A percentile compares a stretch with the other conserved stretches of the same genome.
These are phyloP conservation scores for Scatophagus argus DNA, from an alignment of 2,113 vertebrate genomes.

Conservation along the genomic window DNA sequence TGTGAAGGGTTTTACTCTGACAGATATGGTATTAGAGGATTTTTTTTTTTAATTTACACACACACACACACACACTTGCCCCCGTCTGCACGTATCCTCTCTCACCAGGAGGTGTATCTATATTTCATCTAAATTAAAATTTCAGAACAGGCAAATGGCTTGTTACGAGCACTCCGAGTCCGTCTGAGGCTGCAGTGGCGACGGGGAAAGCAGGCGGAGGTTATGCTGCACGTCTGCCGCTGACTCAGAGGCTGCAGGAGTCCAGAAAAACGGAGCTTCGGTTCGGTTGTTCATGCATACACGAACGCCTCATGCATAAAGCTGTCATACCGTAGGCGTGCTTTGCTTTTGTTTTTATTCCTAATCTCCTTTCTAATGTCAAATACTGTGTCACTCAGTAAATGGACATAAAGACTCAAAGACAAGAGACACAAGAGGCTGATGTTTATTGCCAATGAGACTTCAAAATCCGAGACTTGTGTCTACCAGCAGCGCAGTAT, in stretches of 20 bases:
- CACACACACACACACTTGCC: constrained; percentile 23
- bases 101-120: constrained; percentile 51
- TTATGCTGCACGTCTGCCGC: not conserved
- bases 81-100: constrained; percentile 21
- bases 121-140: constrained; percentile 79
- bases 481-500: too few species aligned
- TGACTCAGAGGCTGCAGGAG: not conserved
- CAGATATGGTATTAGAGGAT: constrained; percentile 33
- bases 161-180: constrained; percentile 33
- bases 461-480: too few species aligned
- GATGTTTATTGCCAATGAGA: too few species aligned
- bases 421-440: too few species aligned
- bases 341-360: not conserved
- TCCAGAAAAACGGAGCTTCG: not conserved
- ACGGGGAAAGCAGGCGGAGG: not conserved
- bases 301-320: not conserved
- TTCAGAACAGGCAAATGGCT: constrained; percentile 67
- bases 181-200: constrained; percentile 18
- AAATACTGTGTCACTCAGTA: not conserved
- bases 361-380: not conserved
- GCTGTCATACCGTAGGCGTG: not conserved
- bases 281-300: not conserved
- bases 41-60: constrained; percentile 17
- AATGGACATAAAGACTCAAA: too few species aligned
- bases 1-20: constrained; percentile 48